Percentiles rank a stretch among this genome's conserved stretches.
Conservation (phyloP, 1,140 invertebrate genomes). For the Cherax quadricarinatus region DNA sequence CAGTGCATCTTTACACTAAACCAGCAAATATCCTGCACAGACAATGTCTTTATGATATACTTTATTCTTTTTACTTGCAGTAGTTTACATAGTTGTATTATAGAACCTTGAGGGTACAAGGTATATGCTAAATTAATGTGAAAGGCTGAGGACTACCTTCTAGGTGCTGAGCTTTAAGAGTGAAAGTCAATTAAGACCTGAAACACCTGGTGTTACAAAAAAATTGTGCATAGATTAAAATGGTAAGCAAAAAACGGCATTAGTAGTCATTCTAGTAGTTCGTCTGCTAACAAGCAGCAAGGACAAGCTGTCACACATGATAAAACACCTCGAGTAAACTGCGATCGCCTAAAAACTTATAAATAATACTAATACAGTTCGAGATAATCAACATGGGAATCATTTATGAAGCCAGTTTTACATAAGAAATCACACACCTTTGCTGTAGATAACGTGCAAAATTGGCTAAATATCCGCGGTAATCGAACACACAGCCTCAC, state of each 20-base stretch:
- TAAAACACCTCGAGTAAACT: background rate
- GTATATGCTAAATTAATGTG: no score
- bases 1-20: no score
- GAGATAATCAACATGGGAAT: background rate
- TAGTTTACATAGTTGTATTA: no score
- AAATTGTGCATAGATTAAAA: background rate
- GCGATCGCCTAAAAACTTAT: background rate
- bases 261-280: background rate
- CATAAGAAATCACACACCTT: conserved; percentile 15
- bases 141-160: background rate
- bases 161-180: background rate
- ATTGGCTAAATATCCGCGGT: conserved; percentile 17
- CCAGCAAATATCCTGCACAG: no score
- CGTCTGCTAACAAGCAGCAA: background rate
- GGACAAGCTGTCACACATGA: conserved; percentile 11
- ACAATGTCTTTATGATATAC: no score
- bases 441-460: conserved; percentile 7
- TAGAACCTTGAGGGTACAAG: no score
- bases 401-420: conserved; percentile 6
- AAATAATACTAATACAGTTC: background rate
- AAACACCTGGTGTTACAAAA: background rate
- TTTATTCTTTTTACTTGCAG: no score
- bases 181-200: background rate
- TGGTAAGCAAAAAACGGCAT: background rate
- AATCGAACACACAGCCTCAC: background rate